These are phyloP conservation scores for Lepus townsendii DNA, from an alignment of 2,797 vertebrate species.

Conservation along the genomic window DNA sequence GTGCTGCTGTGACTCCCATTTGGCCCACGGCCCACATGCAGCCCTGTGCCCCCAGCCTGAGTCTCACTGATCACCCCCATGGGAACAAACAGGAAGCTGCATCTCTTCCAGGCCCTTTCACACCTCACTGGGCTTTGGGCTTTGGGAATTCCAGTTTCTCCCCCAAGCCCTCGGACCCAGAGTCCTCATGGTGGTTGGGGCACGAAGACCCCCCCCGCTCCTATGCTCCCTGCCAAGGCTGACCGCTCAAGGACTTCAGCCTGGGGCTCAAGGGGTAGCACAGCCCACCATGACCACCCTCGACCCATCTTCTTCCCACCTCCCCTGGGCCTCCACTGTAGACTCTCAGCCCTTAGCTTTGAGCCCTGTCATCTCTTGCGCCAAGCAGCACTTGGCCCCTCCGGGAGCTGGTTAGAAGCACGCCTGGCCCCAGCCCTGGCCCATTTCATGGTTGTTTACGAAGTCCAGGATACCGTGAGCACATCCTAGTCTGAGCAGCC, in stretches of 20 bases:
- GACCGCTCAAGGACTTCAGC: not conserved
- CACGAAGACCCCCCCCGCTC: not conserved
- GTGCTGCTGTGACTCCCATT: not conserved
- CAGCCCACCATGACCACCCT: not conserved
- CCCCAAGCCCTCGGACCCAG: no score
- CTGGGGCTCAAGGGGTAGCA: not conserved
- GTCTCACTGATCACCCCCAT: not conserved
- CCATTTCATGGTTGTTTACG: not conserved
- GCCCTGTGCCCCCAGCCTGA: not conserved
- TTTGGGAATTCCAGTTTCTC: not conserved
- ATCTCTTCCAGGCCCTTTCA: not conserved
- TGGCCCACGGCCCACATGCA: not conserved
- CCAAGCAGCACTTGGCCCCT: not conserved
- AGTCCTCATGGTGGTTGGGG: not conserved
- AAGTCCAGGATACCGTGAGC: no score
- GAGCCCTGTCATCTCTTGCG: no score
- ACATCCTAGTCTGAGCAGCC: rapidly evolving
- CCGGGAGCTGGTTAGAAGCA: not conserved
- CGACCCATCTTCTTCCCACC: not conserved
- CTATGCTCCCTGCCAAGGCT: not conserved
- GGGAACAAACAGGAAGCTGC: not conserved
- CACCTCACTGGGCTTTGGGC: rapidly evolving
- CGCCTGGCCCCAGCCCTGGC: not conserved
- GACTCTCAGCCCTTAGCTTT: not conserved
- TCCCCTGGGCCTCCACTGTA: no score